Percentiles rank a stretch among this genome's conserved stretches.
Evolutionary conservation across 2,888 invertebrate species (phyloP).

Genomic region (Villa cingulata): DNA sequence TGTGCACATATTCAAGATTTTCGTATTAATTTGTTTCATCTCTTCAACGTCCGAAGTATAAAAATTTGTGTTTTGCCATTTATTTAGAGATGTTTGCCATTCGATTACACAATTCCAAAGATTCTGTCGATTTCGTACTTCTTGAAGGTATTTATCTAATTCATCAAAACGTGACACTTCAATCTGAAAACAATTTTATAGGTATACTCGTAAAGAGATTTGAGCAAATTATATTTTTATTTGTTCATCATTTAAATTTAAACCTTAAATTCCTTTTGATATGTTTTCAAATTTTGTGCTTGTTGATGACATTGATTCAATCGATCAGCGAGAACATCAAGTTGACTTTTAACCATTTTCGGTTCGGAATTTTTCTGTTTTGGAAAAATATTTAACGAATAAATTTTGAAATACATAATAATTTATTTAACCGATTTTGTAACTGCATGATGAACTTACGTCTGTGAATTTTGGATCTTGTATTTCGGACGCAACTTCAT

Average conservation of each 20-base stretch:
- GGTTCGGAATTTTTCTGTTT: constrained; percentile 56
- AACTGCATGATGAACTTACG: too few relatives aligned
- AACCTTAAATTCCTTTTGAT: constrained; percentile 77
- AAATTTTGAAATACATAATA: too few relatives aligned
- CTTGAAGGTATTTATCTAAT: constrained; percentile 63
- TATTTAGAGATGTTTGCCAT: constrained; percentile 53
- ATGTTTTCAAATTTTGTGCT: constrained; percentile 60
- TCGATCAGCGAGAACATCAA: constrained; percentile 49
- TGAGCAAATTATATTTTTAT: too few relatives aligned
- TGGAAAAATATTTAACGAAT: too few relatives aligned
- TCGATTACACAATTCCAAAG: constrained; percentile 66
- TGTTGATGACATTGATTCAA: constrained; percentile 49
- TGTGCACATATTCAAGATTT: constrained; percentile 55
- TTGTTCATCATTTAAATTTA: too few relatives aligned
- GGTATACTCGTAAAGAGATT: too few relatives aligned
- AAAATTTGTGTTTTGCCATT: constrained; percentile 45
- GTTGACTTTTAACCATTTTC: constrained; percentile 46
- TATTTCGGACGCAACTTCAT: constrained; percentile 56
- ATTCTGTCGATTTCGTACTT: constrained; percentile 63
- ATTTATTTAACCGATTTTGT: too few relatives aligned
- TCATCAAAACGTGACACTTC: constrained; percentile 72
- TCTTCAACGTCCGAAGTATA: constrained; percentile 53
- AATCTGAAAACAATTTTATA: constrained; percentile 39
- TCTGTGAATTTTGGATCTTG: constrained; percentile 30
- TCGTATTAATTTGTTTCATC: constrained; percentile 49